Evolutionary conservation across 2,113 vertebrate genomes (phyloP).

Genomic region (Cynocephalus volans): DNA sequence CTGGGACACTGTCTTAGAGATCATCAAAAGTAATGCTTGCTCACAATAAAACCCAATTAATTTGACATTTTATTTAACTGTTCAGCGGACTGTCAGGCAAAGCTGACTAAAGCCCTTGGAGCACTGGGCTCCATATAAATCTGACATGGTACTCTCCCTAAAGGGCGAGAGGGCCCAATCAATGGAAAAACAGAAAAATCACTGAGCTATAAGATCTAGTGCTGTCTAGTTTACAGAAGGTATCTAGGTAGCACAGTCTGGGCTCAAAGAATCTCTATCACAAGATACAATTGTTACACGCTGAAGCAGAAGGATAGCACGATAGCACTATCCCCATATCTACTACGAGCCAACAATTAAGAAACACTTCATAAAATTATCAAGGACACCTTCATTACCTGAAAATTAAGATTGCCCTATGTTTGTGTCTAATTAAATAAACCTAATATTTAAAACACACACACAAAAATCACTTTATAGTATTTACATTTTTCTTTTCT

Average conservation of each 20-base stretch:
- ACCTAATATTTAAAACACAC: neutral
- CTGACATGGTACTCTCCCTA: neutral
- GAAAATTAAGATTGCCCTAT: neutral
- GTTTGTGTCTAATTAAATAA: conserved; percentile 33
- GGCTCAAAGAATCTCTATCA: neutral
- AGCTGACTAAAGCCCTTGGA: neutral
- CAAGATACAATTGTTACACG: neutral
- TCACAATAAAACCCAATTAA: neutral
- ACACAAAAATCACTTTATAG: neutral
- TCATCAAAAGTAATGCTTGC: neutral
- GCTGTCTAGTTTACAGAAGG: neutral
- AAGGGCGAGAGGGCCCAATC: neutral
- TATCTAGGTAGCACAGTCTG: neutral
- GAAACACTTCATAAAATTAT: neutral
- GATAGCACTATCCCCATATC: neutral
- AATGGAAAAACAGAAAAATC: neutral
- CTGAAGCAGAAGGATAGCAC: neutral
- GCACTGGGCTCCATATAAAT: neutral
- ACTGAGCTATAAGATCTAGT: neutral
- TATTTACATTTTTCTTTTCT: neutral
- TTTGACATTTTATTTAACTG: conserved; percentile 23
- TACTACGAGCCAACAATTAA: neutral
- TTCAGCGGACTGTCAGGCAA: neutral
- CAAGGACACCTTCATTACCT: neutral
- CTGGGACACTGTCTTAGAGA: neutral